phyloP scores from a whole-genome alignment of 1,140 invertebrate species.

The Charaxes varanes region DNA sequence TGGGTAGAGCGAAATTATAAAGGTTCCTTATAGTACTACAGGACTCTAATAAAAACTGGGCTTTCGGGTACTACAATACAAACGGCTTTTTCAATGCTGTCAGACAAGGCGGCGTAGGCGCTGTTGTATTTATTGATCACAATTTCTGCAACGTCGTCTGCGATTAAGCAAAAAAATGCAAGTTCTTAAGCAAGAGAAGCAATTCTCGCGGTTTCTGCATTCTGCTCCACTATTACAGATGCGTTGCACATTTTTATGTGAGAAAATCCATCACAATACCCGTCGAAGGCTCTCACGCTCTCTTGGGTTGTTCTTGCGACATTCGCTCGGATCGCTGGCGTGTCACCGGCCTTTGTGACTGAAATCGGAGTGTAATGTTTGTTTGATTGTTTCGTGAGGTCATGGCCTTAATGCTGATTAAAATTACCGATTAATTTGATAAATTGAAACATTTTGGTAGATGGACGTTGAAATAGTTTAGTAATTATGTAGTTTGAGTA shows the following conservation, averaged over 20 bases:
- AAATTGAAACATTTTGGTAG: too few species aligned
- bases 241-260: constrained; percentile 47
- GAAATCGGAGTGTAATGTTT: not conserved
- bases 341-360: constrained; percentile 5
- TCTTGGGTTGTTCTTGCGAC: constrained; percentile 39
- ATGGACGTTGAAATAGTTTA: too few species aligned
- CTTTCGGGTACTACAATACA: too few species aligned
- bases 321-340: constrained; percentile 17
- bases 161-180: constrained; percentile 6
- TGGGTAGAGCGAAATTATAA: too few species aligned
- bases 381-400: not conserved
- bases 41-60: too few species aligned
- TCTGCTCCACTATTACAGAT: constrained; percentile 42
- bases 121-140: not conserved
- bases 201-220: constrained; percentile 46
- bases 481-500: too few species aligned
- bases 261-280: constrained; percentile 42
- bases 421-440: too few species aligned
- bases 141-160: not conserved
- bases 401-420: too few species aligned
- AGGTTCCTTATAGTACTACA: too few species aligned
- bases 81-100: too few species aligned
- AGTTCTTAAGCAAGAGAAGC: constrained; percentile 19
- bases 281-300: constrained; percentile 26
- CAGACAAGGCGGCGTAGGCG: too few species aligned